These are phyloP conservation scores for Menidia beryllina DNA, from an alignment of 2,113 vertebrate species.

Conservation along the genomic window DNA sequence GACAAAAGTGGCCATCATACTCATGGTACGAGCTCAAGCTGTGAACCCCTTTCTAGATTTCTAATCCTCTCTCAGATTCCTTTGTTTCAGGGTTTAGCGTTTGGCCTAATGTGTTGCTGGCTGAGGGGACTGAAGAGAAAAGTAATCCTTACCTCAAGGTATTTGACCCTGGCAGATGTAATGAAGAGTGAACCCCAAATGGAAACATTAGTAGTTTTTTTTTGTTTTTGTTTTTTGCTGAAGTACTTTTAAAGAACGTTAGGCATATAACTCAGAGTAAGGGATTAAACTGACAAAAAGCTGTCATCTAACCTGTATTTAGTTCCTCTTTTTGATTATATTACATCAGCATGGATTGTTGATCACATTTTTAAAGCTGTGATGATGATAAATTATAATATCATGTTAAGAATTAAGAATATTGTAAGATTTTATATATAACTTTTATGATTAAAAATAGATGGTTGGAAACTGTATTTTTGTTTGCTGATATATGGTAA, in stretches of 20 bases:
- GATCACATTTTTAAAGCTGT: background rate
- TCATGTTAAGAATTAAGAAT: too few relatives aligned
- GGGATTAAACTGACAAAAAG: background rate
- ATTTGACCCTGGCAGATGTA: conserved; percentile 38
- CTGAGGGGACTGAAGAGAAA: conserved; percentile 16
- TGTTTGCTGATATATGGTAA: background rate
- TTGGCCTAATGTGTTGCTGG: conserved; percentile 26
- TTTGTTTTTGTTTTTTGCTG: background rate
- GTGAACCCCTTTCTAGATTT: background rate
- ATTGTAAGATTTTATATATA: too few relatives aligned
- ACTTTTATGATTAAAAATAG: too few relatives aligned
- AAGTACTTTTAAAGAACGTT: background rate
- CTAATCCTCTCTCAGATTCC: background rate
- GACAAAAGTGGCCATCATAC: background rate
- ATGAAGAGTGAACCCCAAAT: background rate
- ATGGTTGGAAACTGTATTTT: background rate
- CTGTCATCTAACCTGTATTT: background rate
- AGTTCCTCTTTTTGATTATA: background rate
- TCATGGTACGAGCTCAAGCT: too few relatives aligned
- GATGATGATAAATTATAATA: too few relatives aligned
- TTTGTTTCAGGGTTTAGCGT: conserved; percentile 17
- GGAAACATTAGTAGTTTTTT: too few relatives aligned
- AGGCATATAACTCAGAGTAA: background rate
- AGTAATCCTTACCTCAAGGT: conserved; percentile 29
- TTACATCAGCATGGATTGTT: background rate